Conservation (phyloP, 1,140 invertebrate species). For the Drosophila gunungcola region DNA sequence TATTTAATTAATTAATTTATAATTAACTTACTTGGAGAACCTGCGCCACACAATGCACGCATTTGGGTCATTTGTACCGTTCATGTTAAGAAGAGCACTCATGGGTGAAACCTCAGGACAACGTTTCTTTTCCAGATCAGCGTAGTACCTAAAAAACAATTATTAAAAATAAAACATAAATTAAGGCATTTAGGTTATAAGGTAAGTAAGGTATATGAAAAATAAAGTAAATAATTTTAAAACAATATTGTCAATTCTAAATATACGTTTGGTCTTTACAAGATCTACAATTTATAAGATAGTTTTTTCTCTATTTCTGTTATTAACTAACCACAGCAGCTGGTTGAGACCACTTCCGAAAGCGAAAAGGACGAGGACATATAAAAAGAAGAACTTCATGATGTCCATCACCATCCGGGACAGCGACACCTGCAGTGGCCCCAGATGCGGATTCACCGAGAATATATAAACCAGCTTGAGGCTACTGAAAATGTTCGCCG, state of each 20-base stretch:
- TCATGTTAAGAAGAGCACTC: conserved; percentile 83
- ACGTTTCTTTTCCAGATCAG: conserved; percentile 94
- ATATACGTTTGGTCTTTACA: too few species aligned
- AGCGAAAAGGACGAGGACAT: conserved; percentile 97
- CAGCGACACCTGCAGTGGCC: conserved; percentile 98
- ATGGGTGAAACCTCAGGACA: conserved; percentile 87
- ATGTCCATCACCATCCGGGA: conserved; percentile 99
- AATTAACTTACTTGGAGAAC: conserved; percentile 92
- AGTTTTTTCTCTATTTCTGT: too few species aligned
- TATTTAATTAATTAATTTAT: too few species aligned
- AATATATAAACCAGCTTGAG: conserved; percentile 99
- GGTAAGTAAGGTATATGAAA: too few species aligned
- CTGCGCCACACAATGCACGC: conserved; percentile 95
- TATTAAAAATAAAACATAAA: too few species aligned
- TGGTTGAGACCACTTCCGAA: conserved; percentile 87
- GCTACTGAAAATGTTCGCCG: conserved; percentile 98
- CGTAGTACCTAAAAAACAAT: conserved; percentile 95
- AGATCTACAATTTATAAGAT: too few species aligned
- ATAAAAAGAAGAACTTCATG: conserved; percentile 98
- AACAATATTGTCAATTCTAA: too few species aligned
- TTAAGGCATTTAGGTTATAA: too few species aligned
- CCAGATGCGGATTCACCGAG: conserved; percentile 98
- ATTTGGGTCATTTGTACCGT: conserved; percentile 89
- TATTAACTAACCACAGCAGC: conserved; percentile 91
- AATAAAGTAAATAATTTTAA: too few species aligned